Conservation (phyloP, 1,140 invertebrate genomes). For the Bombyx mandarina region DNA sequence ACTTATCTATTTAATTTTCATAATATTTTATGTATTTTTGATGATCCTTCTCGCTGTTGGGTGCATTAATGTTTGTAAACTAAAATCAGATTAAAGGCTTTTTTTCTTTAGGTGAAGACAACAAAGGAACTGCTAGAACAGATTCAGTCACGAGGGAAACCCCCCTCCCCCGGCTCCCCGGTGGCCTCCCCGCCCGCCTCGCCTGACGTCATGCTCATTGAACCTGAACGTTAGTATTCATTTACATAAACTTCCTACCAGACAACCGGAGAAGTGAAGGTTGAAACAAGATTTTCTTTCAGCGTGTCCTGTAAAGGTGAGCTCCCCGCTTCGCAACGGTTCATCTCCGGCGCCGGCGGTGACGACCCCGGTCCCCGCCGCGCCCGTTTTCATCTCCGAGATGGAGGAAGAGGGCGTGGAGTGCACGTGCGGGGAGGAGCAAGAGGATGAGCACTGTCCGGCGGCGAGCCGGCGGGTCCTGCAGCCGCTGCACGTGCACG, state of each 20-base stretch:
- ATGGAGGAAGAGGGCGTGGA: constrained; percentile 35
- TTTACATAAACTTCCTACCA: not conserved
- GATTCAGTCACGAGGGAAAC: constrained; percentile 55
- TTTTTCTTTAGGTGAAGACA: constrained; percentile 43
- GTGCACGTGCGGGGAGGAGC: constrained; percentile 40
- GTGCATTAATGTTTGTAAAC: too few relatives aligned
- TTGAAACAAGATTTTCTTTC: constrained; percentile 10
- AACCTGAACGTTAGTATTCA: constrained; percentile 45
- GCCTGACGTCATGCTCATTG: constrained; percentile 59
- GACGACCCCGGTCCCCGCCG: constrained; percentile 12
- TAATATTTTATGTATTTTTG: too few relatives aligned
- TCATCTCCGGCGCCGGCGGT: constrained; percentile 17
- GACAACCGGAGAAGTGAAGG: not conserved
- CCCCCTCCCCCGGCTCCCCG: constrained; percentile 20
- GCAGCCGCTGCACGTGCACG: constrained; percentile 37
- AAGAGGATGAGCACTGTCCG: constrained; percentile 19
- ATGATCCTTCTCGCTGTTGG: too few relatives aligned
- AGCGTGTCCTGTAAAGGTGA: constrained; percentile 30
- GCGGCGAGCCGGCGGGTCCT: constrained; percentile 18
- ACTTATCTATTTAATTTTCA: too few relatives aligned
- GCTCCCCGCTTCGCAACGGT: constrained; percentile 55
- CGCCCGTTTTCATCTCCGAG: constrained; percentile 31
- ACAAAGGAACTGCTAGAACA: constrained; percentile 63
- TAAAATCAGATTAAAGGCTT: too few relatives aligned
- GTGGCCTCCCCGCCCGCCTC: constrained; percentile 27